These are phyloP conservation scores for Cyclura pinguis DNA, from an alignment of 2,797 vertebrate genomes.

Conservation along the genomic window DNA sequence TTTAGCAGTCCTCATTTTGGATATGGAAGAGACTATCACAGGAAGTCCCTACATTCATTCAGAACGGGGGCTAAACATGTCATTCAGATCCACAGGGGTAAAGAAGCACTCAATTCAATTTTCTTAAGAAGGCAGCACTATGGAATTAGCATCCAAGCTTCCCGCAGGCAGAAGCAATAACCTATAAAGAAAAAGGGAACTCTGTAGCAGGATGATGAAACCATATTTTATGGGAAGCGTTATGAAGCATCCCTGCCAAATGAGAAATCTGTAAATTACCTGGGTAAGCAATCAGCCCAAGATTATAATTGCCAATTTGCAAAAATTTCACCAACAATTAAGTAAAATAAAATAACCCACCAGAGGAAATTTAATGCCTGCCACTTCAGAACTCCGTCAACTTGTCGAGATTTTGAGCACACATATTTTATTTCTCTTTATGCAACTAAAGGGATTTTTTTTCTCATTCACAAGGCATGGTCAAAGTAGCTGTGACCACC, in stretches of 20 bases:
- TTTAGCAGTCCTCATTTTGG: neutral
- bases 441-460: constrained; percentile 43
- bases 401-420: constrained; percentile 34
- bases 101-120: constrained; percentile 39
- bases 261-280: constrained; percentile 69
- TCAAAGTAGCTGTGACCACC: constrained; percentile 28
- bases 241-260: constrained; percentile 68
- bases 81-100: neutral
- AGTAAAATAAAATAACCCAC: constrained; percentile 76
- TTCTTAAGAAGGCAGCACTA: constrained; percentile 41
- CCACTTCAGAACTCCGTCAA: constrained; percentile 35
- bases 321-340: constrained; percentile 80
- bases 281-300: constrained; percentile 70
- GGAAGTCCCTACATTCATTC: neutral
- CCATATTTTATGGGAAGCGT: constrained; percentile 52
- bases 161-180: constrained; percentile 49
- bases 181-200: constrained; percentile 40
- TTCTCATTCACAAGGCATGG: constrained; percentile 1
- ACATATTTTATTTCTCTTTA: constrained; percentile 8
- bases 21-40: neutral
- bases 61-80: neutral
- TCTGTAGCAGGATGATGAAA: constrained; percentile 41
- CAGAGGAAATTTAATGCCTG: constrained; percentile 59
- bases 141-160: constrained; percentile 53
- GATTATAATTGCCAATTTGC: constrained; percentile 77